Base-by-base conservation (phyloP, 2,113 vertebrate species). In the Numida meleagris region DNA sequence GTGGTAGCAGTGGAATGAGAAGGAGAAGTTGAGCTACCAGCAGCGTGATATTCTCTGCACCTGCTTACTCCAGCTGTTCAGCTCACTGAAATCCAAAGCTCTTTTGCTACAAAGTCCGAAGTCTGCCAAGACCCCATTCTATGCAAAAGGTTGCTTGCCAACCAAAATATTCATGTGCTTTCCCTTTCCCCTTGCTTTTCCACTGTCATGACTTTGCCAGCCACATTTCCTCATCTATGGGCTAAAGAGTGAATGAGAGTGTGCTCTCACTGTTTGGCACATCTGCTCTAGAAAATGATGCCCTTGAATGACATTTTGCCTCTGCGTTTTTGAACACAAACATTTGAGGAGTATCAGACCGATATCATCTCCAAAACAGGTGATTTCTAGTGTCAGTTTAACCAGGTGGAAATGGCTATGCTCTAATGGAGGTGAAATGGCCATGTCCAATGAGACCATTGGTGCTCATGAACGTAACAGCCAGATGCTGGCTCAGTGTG, bases 221-320 rank as follows among this genome's bases (percentile, higher is more conserved):
- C 53, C 5, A 3, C 18, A 2, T 86, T 76, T 80, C 86, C 27
- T 79, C 19, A 46, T 48, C 34, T 74, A 6, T 10, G 21, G 36
- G 19, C 0, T 4, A 33, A 33, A 36, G 25, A 48, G 23, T 6
- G 24, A 57, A 36, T 27, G 21, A 63, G 40, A 77, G 21, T 1
- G n/a, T 43, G n/a, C 23, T 36, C 2, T 9, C 0, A 0, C 21
- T 42, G 16, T 6, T n/a, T 0, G 0, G 40, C 43, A 46, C 5
- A 36, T 58, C 20, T 46, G 27, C 46, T 40, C n/a, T 27, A 9
- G 0, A 45, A 6, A 65, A 24, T 0, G 0, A 36, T 50, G 36
- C 12, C 15, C 24, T 71, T 67, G 58, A 67, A 25, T 33, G 29
- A 29, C 6, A 31, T 50, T 84, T 86, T 70, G 46, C 12, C 78